phyloP scores from a whole-genome alignment of 2,888 invertebrate genomes.

The Meganola albula region DNA sequence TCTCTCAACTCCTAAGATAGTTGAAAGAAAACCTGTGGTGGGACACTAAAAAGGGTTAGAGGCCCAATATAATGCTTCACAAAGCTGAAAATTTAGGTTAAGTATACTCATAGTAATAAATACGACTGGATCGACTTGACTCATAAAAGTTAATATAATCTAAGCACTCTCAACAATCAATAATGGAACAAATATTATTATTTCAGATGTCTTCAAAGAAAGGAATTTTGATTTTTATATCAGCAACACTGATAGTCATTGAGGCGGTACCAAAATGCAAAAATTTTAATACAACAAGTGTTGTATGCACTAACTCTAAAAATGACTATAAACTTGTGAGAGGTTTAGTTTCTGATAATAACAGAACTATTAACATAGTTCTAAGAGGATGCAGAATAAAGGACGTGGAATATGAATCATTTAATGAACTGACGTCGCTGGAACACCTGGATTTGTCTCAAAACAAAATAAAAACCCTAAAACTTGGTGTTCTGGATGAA shows the following conservation, averaged over 20 bases:
- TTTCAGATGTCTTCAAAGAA: constrained; percentile 22
- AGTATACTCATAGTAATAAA: no score
- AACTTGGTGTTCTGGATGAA: constrained; percentile 29
- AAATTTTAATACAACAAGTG: constrained; percentile 13
- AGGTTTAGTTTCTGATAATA: constrained; percentile 39
- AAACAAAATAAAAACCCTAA: constrained; percentile 29
- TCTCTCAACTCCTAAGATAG: no score
- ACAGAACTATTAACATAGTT: constrained; percentile 28
- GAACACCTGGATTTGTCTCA: constrained; percentile 30
- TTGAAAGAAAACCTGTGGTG: no score
- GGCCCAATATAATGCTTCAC: no score
- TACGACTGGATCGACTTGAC: no score
- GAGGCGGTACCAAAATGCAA: constrained; percentile 28
- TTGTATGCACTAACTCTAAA: constrained; percentile 27
- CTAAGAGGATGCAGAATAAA: constrained; percentile 36
- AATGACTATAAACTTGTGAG: constrained; percentile 31
- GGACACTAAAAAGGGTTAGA: no score
- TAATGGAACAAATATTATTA: constrained; percentile 5
- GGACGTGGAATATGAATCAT: constrained; percentile 29
- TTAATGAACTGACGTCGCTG: constrained; percentile 25
- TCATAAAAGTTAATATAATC: no score
- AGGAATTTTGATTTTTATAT: constrained; percentile 2
- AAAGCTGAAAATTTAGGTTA: no score
- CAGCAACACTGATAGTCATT: constrained; percentile 10
- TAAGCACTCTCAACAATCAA: no score